Conservation (phyloP, 2,888 invertebrate species). For the Ophioninae sp. region DNA sequence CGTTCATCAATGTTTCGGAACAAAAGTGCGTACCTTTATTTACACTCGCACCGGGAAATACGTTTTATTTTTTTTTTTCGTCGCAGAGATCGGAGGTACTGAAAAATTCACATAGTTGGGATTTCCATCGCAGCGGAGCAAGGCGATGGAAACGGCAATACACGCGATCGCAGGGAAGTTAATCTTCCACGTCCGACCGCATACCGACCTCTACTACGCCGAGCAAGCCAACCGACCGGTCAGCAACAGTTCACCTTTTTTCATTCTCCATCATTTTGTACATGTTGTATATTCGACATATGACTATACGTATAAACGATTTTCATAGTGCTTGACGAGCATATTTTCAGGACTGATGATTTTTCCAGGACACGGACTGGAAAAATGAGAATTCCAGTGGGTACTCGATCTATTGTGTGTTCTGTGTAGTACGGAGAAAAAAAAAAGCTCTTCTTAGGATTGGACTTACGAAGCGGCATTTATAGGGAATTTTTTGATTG, state of each 20-base stretch:
- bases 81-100: no score
- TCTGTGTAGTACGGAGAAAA: constrained; percentile 61
- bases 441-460: constrained; percentile 55
- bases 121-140: neutral
- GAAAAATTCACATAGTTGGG: no score
- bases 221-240: neutral
- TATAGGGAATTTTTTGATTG: neutral
- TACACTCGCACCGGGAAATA: no score
- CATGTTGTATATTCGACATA: neutral
- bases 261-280: neutral
- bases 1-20: no score
- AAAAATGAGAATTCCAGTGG: constrained; percentile 77
- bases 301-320: constrained; percentile 2
- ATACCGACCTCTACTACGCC: constrained; percentile 31
- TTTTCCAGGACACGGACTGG: constrained; percentile 75
- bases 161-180: neutral
- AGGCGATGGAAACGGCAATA: neutral
- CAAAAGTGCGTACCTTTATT: no score
- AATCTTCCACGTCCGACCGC: constrained; percentile 20
- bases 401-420: constrained; percentile 72
- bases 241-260: neutral
- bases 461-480: constrained; percentile 64
- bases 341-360: constrained; percentile 68
- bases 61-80: no score
- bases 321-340: constrained; percentile 16